phyloP scores from a whole-genome alignment of 2,888 invertebrate species.

The Leistus spinibarbis region DNA sequence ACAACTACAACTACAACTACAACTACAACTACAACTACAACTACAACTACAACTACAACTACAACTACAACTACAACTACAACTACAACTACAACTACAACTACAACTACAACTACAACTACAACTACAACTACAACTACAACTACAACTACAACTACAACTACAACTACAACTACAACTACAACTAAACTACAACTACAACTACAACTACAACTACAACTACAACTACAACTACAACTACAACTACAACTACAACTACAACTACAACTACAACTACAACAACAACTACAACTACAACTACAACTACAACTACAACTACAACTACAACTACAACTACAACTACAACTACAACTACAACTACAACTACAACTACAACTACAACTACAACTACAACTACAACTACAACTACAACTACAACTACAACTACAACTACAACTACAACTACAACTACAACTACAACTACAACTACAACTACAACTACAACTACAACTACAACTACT shows the following conservation, averaged over 20 bases:
- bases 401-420: not conserved
- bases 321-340: not conserved
- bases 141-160: not conserved
- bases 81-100: too few species aligned
- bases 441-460: not conserved
- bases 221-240: not conserved
- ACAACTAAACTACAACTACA: too few species aligned
- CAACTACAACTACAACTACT: not conserved
- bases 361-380: not conserved
- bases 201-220: not conserved
- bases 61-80: too few species aligned
- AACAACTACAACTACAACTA: not conserved
- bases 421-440: not conserved
- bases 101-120: not conserved
- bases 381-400: not conserved
- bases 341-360: not conserved
- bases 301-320: not conserved
- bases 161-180: not conserved
- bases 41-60: too few species aligned
- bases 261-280: not conserved
- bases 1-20: too few species aligned
- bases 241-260: not conserved
- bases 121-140: not conserved
- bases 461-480: not conserved
- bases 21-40: too few species aligned